Evolutionary conservation across 2,888 invertebrate genomes (phyloP).

Genomic region (Scrobipalpa atriplicella): DNA sequence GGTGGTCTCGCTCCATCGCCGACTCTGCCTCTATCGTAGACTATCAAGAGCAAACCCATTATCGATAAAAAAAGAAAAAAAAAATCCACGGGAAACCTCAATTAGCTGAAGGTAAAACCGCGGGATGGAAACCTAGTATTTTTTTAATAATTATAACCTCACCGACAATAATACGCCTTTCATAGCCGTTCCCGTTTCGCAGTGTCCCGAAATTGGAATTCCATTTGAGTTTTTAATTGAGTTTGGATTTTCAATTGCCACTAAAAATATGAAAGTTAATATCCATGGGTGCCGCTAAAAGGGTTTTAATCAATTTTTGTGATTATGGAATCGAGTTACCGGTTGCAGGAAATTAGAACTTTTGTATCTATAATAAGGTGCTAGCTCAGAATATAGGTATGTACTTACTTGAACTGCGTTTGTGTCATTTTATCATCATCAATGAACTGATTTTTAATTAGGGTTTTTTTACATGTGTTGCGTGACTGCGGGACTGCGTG

Average conservation of each 20-base stretch:
- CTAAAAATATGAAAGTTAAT: slow-evolving; percentile 21
- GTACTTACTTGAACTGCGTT: no score
- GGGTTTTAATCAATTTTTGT: slow-evolving; percentile 7
- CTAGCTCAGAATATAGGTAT: no score
- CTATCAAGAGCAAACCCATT: no score
- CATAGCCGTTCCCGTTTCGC: not conserved
- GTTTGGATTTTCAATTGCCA: slow-evolving; percentile 26
- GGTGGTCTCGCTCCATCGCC: no score
- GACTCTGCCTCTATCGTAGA: no score
- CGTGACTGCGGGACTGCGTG: no score
- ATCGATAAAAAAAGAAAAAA: no score
- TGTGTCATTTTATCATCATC: no score
- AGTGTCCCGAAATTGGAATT: slow-evolving; percentile 19
- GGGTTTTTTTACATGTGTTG: no score
- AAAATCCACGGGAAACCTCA: no score
- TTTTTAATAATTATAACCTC: slow-evolving; percentile 29
- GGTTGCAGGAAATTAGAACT: not conserved
- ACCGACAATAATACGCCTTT: slow-evolving; percentile 20
- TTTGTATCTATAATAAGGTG: not conserved
- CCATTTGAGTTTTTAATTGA: slow-evolving; percentile 31
- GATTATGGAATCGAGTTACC: not conserved
- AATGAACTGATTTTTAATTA: no score
- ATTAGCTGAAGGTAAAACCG: no score
- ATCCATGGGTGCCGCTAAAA: not conserved
- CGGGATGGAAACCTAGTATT: slow-evolving; percentile 8